Evolutionary conservation across 2,888 invertebrate genomes (phyloP), one percentile per base, ranked within the genome.

Genomic region (Saturnia pavonia): DNA sequence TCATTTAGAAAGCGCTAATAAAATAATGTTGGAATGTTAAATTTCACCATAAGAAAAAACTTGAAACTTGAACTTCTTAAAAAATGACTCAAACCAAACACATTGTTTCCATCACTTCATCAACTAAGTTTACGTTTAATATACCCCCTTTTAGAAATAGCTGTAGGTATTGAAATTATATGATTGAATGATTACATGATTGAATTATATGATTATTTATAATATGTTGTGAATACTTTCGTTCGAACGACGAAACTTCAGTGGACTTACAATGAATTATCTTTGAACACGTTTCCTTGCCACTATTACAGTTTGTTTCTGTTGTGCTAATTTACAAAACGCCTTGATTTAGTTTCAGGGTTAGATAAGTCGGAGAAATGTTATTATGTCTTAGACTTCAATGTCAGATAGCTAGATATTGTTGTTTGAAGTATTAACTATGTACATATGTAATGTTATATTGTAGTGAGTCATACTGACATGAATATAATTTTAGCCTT

Each of bases 381-480:
- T 60, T 27, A 60, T 60, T 60, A 12, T 60, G 57, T 60, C 57
- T 60, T 60, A 60, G 57, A 27, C 57, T 27, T 60, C 57, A 60
- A 60, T 60, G 57, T 27, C 57, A 60, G 57, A 60, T 25, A 60
- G 27, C 57, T 60, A 11, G 25, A 27, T 60, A 60, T 60, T 60
- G 57, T 60, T 60, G 19, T 27, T 60, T 27, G 25, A 60, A 27
- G 27, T 60, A 60, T 60, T 60, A 27, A 60, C 57, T 60, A 14
- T 60, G 27, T 27, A 60, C 57, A 27, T 60, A 60, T 14, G 4
- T 60, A 27, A 60, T 60, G 57, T 27, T 27, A 14, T 27, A 27
- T 12, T 14, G 22, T 54, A 22, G 22, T 60, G 27, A 60, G 57
- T 60, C 57, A 60, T 19, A 14, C 43, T 43, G 43, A 7, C 48